Evolutionary conservation across 1,140 invertebrate genomes (phyloP).

Genomic region (Papilio polytes): DNA sequence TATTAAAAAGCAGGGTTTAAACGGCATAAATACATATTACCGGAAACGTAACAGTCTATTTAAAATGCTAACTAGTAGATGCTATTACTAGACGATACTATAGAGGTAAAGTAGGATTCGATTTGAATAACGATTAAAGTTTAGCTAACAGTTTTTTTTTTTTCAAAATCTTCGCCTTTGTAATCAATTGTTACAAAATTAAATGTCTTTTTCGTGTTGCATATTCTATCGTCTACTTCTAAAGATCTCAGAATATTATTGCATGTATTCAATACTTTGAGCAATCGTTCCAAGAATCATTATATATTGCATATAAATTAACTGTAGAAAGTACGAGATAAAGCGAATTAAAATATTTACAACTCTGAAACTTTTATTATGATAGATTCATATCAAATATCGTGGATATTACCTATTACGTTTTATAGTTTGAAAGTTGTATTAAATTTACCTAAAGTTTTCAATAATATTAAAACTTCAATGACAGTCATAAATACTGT

Average conservation of each 20-base stretch:
- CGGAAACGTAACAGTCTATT: neutral
- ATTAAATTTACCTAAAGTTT: neutral
- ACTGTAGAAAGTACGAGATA: neutral
- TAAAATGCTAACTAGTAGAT: neutral
- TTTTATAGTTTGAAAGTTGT: slow-evolving; percentile 5
- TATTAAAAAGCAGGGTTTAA: neutral
- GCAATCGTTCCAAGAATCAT: neutral
- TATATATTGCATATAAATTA: neutral
- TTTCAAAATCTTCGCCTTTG: neutral
- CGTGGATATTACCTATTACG: neutral
- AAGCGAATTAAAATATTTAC: slow-evolving; percentile 3
- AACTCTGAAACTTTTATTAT: neutral
- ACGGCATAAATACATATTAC: neutral
- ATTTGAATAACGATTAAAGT: neutral
- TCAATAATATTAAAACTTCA: neutral
- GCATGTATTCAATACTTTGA: neutral
- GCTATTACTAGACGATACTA: neutral
- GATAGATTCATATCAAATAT: slow-evolving; percentile 5
- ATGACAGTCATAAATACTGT: neutral
- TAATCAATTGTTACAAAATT: too few relatives aligned
- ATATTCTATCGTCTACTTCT: neutral
- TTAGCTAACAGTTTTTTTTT: too few relatives aligned
- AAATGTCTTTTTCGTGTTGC: neutral
- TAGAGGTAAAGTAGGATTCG: neutral
- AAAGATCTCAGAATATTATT: neutral